Evolutionary conservation across 1,140 invertebrate genomes (phyloP).

Genomic region (Adoxophyes honmai): DNA sequence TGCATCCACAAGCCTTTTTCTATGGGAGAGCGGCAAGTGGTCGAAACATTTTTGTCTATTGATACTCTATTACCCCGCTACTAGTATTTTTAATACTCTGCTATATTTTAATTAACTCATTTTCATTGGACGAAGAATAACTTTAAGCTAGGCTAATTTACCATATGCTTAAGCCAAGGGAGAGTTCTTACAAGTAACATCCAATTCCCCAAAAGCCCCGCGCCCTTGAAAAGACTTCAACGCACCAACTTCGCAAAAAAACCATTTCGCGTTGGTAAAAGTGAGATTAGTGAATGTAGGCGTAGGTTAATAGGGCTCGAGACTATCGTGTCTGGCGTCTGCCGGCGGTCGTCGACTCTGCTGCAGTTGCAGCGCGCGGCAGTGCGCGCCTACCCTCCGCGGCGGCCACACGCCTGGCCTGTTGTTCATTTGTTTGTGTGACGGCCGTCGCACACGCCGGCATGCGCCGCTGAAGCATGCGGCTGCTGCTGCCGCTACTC

Average conservation of each 20-base stretch:
- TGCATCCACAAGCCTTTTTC: too few relatives aligned
- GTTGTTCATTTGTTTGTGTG: background rate
- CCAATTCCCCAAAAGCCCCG: constrained; percentile 19
- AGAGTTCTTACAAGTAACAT: too few relatives aligned
- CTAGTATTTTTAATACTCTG: too few relatives aligned
- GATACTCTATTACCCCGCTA: too few relatives aligned
- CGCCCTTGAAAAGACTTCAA: constrained; percentile 73
- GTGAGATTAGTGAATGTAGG: background rate
- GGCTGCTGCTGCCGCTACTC: constrained; percentile 65
- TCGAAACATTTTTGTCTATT: too few relatives aligned
- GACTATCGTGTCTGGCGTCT: constrained; percentile 16
- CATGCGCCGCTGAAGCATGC: constrained; percentile 64
- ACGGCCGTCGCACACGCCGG: constrained; percentile 59
- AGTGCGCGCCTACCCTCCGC: constrained; percentile 58
- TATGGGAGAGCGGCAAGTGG: too few relatives aligned
- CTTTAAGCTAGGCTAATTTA: too few relatives aligned
- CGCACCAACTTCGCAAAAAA: constrained; percentile 53
- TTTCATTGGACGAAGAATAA: too few relatives aligned
- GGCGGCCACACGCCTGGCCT: constrained; percentile 45
- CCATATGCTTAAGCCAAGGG: too few relatives aligned
- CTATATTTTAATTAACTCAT: too few relatives aligned
- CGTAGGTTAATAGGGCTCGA: constrained; percentile 6
- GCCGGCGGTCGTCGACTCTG: constrained; percentile 44
- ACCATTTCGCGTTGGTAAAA: too few relatives aligned
- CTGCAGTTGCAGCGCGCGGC: constrained; percentile 39